Evolutionary conservation across 2,113 vertebrate genomes (phyloP).

Genomic region (Nothobranchius kuhntae): DNA sequence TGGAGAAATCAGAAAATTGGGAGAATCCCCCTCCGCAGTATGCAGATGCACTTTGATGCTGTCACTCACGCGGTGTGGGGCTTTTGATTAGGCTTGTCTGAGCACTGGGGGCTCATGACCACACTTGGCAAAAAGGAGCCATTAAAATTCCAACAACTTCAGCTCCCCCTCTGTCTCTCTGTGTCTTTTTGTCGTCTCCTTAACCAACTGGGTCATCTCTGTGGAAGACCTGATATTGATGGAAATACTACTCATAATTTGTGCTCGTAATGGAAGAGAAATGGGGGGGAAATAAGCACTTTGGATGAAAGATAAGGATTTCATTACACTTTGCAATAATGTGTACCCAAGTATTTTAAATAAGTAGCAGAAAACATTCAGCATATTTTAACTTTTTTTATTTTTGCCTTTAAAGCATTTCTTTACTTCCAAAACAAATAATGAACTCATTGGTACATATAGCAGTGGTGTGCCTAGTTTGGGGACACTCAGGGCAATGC

Average conservation of each 20-base stretch:
- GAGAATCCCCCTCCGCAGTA: slow-evolving; percentile 48
- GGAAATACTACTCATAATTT: slow-evolving; percentile 28
- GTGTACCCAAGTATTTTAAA: too few relatives aligned
- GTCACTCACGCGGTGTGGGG: slow-evolving; percentile 64
- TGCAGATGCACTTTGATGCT: slow-evolving; percentile 67
- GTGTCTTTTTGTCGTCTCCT: slow-evolving; percentile 39
- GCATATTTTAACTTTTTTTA: too few relatives aligned
- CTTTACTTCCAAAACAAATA: too few relatives aligned
- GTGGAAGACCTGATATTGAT: slow-evolving; percentile 25
- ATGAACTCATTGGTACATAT: too few relatives aligned
- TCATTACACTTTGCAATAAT: too few relatives aligned
- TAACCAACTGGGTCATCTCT: slow-evolving; percentile 54
- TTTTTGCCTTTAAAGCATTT: too few relatives aligned
- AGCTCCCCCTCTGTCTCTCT: slow-evolving; percentile 35
- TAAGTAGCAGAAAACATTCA: too few relatives aligned
- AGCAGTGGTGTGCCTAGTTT: too few relatives aligned
- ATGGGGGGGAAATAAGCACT: too few relatives aligned
- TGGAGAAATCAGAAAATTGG: slow-evolving; percentile 62
- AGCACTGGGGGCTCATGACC: slow-evolving; percentile 54
- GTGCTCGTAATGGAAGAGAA: slow-evolving; percentile 1
- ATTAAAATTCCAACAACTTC: slow-evolving; percentile 59
- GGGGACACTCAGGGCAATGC: too few relatives aligned
- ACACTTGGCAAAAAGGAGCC: slow-evolving; percentile 51
- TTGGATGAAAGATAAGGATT: neutral
- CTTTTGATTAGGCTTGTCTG: slow-evolving; percentile 67